phyloP scores from a whole-genome alignment of 92 coral and sea anemone species.

The Paragorgia papillata region DNA sequence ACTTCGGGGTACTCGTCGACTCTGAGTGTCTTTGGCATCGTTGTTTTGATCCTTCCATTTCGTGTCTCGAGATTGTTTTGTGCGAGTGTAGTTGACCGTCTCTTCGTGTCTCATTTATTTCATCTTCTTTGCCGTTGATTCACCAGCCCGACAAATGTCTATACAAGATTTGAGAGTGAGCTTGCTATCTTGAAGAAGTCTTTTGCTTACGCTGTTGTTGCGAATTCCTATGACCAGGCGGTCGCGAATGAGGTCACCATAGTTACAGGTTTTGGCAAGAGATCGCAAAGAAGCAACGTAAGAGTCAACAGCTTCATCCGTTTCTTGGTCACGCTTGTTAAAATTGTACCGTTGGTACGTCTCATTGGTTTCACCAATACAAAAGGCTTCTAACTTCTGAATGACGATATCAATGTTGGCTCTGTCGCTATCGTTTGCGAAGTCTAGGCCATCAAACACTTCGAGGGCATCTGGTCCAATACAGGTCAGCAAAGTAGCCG shows the following conservation, averaged over 20 bases:
- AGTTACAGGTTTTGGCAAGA: constrained; percentile 52
- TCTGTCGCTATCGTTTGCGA: constrained; percentile 42
- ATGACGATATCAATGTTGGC: constrained; percentile 42
- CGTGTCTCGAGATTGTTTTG: background rate
- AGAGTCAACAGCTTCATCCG: constrained; percentile 48
- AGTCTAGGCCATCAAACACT: constrained; percentile 55
- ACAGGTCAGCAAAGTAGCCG: constrained; percentile 60
- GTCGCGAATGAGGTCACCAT: constrained; percentile 47
- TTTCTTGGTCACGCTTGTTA: constrained; percentile 51
- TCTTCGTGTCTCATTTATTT: constrained; percentile 37
- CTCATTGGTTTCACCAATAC: constrained; percentile 52
- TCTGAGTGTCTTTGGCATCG: background rate
- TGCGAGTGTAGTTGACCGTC: background rate
- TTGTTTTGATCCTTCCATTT: background rate
- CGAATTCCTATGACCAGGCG: constrained; percentile 51
- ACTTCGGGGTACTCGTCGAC: constrained; percentile 4
- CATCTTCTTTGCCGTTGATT: constrained; percentile 53
- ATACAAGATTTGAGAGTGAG: constrained; percentile 61
- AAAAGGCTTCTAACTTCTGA: constrained; percentile 50
- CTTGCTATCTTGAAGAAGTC: constrained; percentile 59
- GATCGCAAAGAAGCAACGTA: constrained; percentile 50
- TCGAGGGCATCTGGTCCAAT: constrained; percentile 55
- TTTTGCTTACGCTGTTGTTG: constrained; percentile 55
- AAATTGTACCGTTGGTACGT: constrained; percentile 50
- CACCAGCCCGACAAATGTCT: constrained; percentile 57